phyloP scores from a whole-genome alignment of 2,113 vertebrate genomes.

The Brienomyrus brachyistius region DNA sequence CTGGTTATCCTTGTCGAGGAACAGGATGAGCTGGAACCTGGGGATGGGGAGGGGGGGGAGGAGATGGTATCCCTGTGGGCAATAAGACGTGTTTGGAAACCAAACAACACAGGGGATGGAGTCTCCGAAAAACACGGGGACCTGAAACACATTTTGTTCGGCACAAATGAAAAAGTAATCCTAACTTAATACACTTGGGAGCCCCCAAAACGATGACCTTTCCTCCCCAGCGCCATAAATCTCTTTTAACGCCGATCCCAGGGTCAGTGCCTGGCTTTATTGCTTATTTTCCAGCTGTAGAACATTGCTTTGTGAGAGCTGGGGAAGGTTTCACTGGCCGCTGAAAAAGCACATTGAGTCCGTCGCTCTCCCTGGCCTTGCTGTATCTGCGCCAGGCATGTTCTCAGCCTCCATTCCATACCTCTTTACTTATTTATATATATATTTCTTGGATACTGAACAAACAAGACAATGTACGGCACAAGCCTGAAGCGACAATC shows the following conservation, averaged over 20 bases:
- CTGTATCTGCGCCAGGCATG: neutral
- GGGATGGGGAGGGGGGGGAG: neutral
- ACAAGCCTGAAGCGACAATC: neutral
- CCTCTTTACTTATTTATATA: neutral
- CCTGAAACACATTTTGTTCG: constrained; percentile 35
- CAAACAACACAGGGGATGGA: neutral
- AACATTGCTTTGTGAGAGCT: constrained; percentile 26
- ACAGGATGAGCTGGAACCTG: neutral
- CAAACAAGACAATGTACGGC: neutral
- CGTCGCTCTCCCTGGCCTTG: neutral
- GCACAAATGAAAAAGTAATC: constrained; percentile 26
- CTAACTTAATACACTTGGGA: constrained; percentile 37
- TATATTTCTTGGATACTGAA: neutral
- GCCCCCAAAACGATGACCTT: constrained; percentile 5
- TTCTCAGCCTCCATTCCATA: constrained; percentile 20
- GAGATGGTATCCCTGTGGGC: neutral
- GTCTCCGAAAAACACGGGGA: neutral
- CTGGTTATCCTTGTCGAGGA: neutral
- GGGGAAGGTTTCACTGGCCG: constrained; percentile 21
- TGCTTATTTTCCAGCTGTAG: constrained; percentile 29
- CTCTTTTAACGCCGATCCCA: constrained; percentile 10
- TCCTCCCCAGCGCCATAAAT: constrained; percentile 36
- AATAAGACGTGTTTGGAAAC: constrained; percentile 14
- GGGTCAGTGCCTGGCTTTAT: constrained; percentile 23
- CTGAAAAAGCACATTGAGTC: constrained; percentile 33